Base-by-base conservation (phyloP, 2,113 vertebrate genomes). In the Hyaena hyaena region DNA sequence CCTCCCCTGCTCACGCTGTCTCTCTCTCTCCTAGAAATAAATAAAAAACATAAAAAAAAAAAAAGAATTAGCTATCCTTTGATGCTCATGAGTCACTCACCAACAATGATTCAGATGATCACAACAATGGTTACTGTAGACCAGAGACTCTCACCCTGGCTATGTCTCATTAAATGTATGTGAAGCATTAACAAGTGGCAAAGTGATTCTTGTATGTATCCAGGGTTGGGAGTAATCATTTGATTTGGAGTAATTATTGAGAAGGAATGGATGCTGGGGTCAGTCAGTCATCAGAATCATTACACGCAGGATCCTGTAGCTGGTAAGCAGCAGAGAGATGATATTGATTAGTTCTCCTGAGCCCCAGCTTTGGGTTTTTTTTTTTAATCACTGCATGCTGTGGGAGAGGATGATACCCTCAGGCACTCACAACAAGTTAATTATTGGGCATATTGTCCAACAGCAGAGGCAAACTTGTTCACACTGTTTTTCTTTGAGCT, bases 391-490 rank as follows among this genome's bases (percentile, higher is more conserved):
- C 11, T 7, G 1, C 80, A 61, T 95, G 74, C 92, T 92, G 50
- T 90, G 65, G 39, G 71, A 96, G 65, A 85, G 1, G 1, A 4
- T 58, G 76, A 96, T 89, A 90, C 86, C 95, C 80, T 95, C 55
- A 92, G 93, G 97, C 93, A 95, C 79, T 97, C 93, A 96, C 87
- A 94, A 88, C 66, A 96, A 93, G 80, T 97, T 97, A 97, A 98
- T 97, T 95, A 98, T 85, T 90, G 89, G 89, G 84, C 97, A 95
- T 96, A 88, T 97, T 97, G 95, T 97, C 85, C 96, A 96, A 97
- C 83, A 97, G 66, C 96, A 97, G 86, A 97, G 80, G 65, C 53
- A 82, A 96, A 90, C 79, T 97, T 97, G 95, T 97, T 97, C 96
- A 95, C 61, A 84, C 63, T 96, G 88, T 84, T 96, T 98, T 88